Base-by-base conservation (phyloP, 2,113 vertebrate genomes). In the Elaphurus davidianus region DNA sequence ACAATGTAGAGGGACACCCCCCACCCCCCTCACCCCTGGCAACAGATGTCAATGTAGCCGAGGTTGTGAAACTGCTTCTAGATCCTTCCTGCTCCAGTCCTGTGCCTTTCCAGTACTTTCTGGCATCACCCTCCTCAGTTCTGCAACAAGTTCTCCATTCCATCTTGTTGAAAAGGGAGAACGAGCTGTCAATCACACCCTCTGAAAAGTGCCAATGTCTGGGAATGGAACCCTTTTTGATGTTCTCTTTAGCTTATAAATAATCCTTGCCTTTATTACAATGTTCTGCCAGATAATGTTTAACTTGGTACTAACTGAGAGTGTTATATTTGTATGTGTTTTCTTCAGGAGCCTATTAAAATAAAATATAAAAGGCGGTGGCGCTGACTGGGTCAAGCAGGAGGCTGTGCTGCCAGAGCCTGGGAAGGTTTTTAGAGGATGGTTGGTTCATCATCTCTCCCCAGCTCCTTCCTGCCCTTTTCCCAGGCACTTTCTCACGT, bases 141-240 rank as follows among this genome's bases (percentile, higher is more conserved):
- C 78, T 50, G 14, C 54, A 9, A 4, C 60, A 74, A 74, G 19
- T 40, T 74, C 64, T 86, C 36, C n/a, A 3, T 40, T 43, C 52
- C 6, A 3, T n/a, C 36, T 60, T 33, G 50, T 33, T 62, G 76
- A 28, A 71, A 82, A 84, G 64, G 5, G 8, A 78, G 59, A 81
- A n/a, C n/a, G 13, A 14, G 15, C 19, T 54, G 3, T 86, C 52
- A n/a, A 13, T 67, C 67, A 43, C 0, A 1, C 30, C 59, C 52
- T 28, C 0, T 7, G 0, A 3, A 47, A 54, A 67, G 67, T 9
- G 17, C 74, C 54, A 3, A 1, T 0, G 5, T n/a, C 9, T 27
- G 43, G 4, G 76, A 54, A 11, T 0, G n/a, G 11, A 23, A 28
- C 30, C 30, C 12, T 28, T 86, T 71, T 9, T 12, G 45, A 82